phyloP scores from a whole-genome alignment of 2,113 vertebrate species.

The Thalassarche chlororhynchos region DNA sequence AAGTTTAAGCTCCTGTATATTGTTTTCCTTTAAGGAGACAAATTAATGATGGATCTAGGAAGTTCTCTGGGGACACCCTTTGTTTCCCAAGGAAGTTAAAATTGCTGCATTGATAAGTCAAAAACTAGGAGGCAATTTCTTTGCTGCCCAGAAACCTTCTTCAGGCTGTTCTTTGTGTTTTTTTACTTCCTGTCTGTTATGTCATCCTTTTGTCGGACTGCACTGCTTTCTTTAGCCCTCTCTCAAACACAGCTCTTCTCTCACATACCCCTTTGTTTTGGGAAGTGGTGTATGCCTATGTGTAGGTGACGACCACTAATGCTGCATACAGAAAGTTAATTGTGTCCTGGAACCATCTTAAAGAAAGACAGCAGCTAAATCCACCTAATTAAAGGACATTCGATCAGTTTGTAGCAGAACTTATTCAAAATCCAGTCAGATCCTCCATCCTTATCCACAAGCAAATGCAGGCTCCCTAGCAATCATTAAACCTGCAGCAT shows the following conservation, averaged over 20 bases:
- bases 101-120: not conserved
- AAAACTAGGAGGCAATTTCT: not conserved
- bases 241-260: not conserved
- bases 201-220: not conserved
- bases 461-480: not conserved
- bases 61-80: not conserved
- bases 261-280: not conserved
- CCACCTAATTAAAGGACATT: not conserved
- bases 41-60: not conserved
- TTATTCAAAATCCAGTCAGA: slow-evolving; percentile 37
- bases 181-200: not conserved
- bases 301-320: not conserved
- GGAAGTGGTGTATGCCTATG: not conserved
- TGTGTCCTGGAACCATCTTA: not conserved
- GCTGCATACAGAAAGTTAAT: not conserved
- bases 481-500: slow-evolving; percentile 24
- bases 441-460: not conserved
- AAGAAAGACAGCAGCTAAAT: not conserved
- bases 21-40: not conserved
- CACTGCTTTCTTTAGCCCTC: not conserved
- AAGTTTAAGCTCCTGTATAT: not conserved
- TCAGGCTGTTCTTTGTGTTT: not conserved
- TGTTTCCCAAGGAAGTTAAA: not conserved
- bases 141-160: not conserved
- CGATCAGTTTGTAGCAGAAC: not conserved